phyloP scores from a whole-genome alignment of 2,797 vertebrate species.

The Natrix natrix region DNA sequence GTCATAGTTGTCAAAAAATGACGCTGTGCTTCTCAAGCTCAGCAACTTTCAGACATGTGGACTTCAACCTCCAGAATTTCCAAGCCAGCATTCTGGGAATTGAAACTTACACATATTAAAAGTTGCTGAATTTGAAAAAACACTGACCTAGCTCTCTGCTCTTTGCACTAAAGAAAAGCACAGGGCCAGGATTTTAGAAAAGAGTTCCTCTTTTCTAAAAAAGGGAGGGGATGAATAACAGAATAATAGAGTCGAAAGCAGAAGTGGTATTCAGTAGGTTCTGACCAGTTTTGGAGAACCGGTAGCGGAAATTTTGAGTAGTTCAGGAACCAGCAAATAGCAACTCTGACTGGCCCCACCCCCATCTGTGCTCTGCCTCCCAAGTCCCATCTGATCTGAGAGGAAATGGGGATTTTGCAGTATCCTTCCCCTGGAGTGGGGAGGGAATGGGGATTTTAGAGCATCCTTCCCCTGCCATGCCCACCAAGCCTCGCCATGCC shows the following conservation, averaged over 20 bases:
- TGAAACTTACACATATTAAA: neutral
- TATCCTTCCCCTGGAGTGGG: no score
- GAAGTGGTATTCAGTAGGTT: no score
- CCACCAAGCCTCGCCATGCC: no score
- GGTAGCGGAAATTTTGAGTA: no score
- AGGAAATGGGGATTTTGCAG: no score
- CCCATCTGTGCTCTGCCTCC: no score
- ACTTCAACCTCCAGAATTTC: neutral
- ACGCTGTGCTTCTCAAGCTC: neutral
- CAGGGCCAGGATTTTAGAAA: neutral
- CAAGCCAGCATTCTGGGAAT: neutral
- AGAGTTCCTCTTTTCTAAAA: neutral
- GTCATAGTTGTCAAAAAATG: conserved; percentile 33
- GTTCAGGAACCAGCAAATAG: no score
- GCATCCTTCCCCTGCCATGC: no score
- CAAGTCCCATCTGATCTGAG: no score
- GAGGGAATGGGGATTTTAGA: no score
- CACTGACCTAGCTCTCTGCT: neutral
- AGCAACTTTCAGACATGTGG: neutral
- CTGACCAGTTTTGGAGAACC: no score
- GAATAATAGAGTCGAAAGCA: neutral
- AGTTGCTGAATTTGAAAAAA: neutral
- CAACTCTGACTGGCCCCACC: no score
- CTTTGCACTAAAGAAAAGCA: neutral
- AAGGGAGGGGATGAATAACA: neutral